A percentile compares a stretch with the other conserved stretches of the same genome.
Conservation (phyloP, 2,113 vertebrate species). For the Neopipo cinnamomea region DNA sequence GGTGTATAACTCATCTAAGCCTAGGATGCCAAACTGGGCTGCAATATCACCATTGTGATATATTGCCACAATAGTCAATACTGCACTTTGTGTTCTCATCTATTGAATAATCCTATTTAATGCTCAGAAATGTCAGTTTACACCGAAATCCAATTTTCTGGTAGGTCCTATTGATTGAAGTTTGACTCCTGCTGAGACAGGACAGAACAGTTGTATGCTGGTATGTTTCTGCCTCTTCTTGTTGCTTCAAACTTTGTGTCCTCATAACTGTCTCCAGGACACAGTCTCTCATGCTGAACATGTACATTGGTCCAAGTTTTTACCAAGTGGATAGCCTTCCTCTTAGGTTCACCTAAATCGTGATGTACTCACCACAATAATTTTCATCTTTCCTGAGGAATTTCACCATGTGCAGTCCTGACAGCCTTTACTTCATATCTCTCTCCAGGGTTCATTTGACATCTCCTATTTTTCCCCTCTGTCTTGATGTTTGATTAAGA, state of each 20-base stretch:
- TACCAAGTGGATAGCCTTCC: neutral
- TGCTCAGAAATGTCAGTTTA: neutral
- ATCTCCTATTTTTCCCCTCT: neutral
- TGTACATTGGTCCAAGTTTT: neutral
- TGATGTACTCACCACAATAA: neutral
- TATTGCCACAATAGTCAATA: neutral
- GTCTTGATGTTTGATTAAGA: neutral
- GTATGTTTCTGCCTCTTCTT: neutral
- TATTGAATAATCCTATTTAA: neutral
- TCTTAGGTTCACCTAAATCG: neutral
- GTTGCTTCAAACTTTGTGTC: neutral
- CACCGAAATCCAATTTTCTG: neutral
- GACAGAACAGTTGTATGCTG: fast-evolving
- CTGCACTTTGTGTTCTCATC: neutral
- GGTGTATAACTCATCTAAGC: neutral
- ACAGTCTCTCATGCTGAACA: neutral
- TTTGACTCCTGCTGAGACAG: neutral
- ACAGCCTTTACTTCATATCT: neutral
- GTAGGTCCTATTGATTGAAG: neutral
- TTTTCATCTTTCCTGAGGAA: neutral
- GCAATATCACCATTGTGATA: neutral
- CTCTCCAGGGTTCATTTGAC: neutral
- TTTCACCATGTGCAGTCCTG: neutral
- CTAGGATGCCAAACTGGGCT: neutral
- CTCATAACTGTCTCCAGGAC: neutral